A percentile compares a stretch with the other conserved stretches of the same genome.
Evolutionary conservation across 2,888 invertebrate species (phyloP).

Genomic region (Allophyes oxyacanthae): DNA sequence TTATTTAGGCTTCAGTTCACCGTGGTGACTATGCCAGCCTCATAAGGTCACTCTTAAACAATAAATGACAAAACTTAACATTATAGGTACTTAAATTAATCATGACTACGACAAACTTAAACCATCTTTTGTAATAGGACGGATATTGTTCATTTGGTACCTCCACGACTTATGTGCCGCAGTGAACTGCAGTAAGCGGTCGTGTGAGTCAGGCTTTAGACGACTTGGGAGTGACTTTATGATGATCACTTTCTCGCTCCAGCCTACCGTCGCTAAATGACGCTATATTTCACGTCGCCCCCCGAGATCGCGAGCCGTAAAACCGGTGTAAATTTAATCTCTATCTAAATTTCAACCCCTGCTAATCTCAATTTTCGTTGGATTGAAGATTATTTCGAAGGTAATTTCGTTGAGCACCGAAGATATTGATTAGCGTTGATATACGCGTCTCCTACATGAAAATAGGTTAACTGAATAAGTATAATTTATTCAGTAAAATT

Average conservation of each 20-base stretch:
- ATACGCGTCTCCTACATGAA: conserved; percentile 6
- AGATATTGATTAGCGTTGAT: conserved; percentile 37
- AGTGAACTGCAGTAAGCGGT: not conserved
- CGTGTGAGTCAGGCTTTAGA: conserved; percentile 17
- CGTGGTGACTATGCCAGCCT: no score
- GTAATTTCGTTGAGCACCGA: conserved; percentile 31
- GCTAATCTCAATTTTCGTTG: conserved; percentile 47
- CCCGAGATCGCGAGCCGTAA: conserved; percentile 54
- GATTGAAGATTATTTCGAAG: conserved; percentile 50
- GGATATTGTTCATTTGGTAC: no score
- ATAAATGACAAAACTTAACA: no score
- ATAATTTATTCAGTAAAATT: no score
- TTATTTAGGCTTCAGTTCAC: no score
- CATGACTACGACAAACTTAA: no score
- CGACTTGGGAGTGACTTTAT: conserved; percentile 48
- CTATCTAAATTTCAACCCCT: conserved; percentile 59
- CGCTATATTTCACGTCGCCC: conserved; percentile 60
- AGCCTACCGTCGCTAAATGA: conserved; percentile 56
- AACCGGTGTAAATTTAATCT: conserved; percentile 62
- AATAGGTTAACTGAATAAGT: not conserved
- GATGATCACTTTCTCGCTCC: conserved; percentile 56
- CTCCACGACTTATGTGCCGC: no score
- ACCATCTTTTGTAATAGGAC: no score
- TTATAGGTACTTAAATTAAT: no score
- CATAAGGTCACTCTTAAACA: no score